Percentiles rank a stretch among this genome's conserved stretches.
phyloP scores from a whole-genome alignment of 2,113 vertebrate genomes.

The Anoura caudifer region DNA sequence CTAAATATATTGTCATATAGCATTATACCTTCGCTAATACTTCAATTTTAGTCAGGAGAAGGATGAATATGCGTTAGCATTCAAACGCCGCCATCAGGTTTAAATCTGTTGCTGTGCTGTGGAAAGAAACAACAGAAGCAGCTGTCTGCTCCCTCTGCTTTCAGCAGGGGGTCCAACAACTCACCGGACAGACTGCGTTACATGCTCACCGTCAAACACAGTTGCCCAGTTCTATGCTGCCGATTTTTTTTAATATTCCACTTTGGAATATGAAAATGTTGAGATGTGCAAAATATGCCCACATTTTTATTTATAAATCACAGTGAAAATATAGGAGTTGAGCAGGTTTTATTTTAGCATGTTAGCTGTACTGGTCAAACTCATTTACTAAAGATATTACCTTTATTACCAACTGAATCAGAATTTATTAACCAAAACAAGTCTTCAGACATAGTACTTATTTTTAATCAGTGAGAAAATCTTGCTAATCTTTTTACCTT shows the following conservation, averaged over 20 bases:
- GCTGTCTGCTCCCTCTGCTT: not conserved
- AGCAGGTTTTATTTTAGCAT: not conserved
- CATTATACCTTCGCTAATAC: not conserved
- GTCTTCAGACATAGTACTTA: not conserved
- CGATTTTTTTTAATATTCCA: not conserved
- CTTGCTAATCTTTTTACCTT: not conserved
- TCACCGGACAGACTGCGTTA: not conserved
- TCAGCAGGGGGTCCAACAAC: slow-evolving; percentile 5
- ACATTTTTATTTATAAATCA: not conserved
- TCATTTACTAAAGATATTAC: not conserved
- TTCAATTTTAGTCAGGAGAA: not conserved
- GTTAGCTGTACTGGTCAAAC: not conserved
- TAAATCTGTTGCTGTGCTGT: not conserved
- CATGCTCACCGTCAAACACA: not conserved
- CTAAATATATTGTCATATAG: not conserved
- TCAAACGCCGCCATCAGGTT: not conserved
- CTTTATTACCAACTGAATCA: not conserved
- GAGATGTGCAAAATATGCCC: not conserved
- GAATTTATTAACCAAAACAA: not conserved
- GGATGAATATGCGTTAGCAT: not conserved
- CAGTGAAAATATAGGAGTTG: not conserved
- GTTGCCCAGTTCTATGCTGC: not conserved
- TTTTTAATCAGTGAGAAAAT: not conserved
- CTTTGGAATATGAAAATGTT: not conserved
- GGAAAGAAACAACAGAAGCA: not conserved